These are phyloP conservation scores for Oxyruncus cristatus DNA, from an alignment of 2,113 vertebrate species.

Conservation along the genomic window DNA sequence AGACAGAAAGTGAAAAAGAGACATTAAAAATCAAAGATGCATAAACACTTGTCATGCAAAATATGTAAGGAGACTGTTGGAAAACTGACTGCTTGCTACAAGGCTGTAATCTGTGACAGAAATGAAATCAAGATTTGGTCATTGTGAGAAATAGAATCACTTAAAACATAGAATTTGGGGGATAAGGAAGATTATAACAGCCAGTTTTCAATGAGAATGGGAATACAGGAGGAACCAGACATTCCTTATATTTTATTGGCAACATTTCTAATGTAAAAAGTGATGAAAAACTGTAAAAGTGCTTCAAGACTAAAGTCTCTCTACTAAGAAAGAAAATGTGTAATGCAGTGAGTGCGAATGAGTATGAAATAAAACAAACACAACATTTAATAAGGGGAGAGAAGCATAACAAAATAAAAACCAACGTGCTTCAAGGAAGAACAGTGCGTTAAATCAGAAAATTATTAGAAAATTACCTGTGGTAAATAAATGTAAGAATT, in stretches of 20 bases:
- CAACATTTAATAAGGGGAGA: background rate
- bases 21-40: background rate
- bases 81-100: background rate
- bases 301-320: background rate
- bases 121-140: background rate
- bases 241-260: background rate
- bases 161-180: background rate
- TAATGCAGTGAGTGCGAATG: background rate
- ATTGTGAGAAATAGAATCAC: background rate
- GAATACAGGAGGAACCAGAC: background rate
- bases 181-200: background rate
- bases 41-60: background rate
- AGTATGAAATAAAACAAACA: background rate
- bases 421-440: background rate
- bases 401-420: background rate
- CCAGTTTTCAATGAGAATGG: background rate
- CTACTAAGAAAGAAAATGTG: background rate
- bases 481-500: background rate
- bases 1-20: background rate
- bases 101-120: background rate
- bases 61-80: background rate
- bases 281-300: background rate
- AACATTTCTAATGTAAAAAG: background rate
- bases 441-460: background rate
- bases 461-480: background rate